Evolutionary conservation across 2,113 vertebrate species (phyloP).

Genomic region (Acrocephalus arundinaceus): DNA sequence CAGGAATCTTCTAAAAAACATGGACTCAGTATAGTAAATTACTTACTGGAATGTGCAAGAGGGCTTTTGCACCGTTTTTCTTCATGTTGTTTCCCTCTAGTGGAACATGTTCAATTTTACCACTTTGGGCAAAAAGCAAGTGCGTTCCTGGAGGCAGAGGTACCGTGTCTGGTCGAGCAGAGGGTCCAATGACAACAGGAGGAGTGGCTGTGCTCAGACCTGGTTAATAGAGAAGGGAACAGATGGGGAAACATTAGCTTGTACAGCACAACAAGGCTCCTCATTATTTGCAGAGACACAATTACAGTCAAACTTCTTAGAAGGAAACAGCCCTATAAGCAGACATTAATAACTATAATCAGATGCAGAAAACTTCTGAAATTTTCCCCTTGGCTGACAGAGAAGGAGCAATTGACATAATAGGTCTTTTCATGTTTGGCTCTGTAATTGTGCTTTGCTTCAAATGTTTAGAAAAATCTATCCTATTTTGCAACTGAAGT

Average conservation of each 20-base stretch:
- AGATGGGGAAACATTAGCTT: not conserved
- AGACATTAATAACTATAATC: not conserved
- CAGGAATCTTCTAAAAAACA: not conserved
- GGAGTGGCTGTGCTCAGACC: conserved; percentile 80
- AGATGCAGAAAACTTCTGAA: not conserved
- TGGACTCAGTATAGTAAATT: not conserved
- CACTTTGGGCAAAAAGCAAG: conserved; percentile 88
- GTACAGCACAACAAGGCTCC: not conserved
- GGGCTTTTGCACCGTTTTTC: conserved; percentile 80
- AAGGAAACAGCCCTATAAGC: not conserved
- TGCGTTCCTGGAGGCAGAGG: conserved; percentile 85
- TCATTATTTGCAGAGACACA: not conserved
- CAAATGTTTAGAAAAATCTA: not conserved
- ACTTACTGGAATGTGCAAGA: conserved; percentile 89
- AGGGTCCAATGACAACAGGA: conserved; percentile 75
- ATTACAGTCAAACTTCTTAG: not conserved
- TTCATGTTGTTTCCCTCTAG: conserved; percentile 83
- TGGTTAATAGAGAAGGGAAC: conserved; percentile 29
- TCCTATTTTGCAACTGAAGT: not conserved
- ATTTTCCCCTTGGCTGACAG: not conserved
- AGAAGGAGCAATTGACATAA: not conserved
- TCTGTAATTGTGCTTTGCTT: not conserved
- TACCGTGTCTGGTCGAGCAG: conserved; percentile 78
- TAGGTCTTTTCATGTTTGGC: not conserved
- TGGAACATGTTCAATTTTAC: conserved; percentile 87